phyloP scores from a whole-genome alignment of 2,888 invertebrate species.

The Allacma fusca region DNA sequence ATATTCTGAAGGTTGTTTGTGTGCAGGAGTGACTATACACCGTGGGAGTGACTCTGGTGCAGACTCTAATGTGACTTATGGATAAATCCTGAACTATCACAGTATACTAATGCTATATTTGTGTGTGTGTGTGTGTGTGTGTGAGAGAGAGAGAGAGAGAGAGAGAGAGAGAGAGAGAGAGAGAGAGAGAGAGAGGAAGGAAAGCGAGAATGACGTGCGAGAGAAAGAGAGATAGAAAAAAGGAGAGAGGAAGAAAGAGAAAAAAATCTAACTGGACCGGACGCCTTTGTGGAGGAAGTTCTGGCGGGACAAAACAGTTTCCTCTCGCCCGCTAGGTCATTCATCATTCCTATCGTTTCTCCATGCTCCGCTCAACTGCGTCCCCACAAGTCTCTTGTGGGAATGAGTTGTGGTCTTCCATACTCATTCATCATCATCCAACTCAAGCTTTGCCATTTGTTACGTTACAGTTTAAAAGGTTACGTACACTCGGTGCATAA shows the following conservation, averaged over 20 bases:
- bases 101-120: not conserved
- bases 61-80: not conserved
- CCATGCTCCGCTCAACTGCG: slow-evolving; percentile 26
- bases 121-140: too few species aligned
- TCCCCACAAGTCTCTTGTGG: slow-evolving; percentile 22
- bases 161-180: not conserved
- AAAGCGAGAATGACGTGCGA: slow-evolving; percentile 22
- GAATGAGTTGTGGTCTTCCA: slow-evolving; percentile 39
- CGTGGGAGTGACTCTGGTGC: not conserved
- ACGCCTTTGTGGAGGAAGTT: slow-evolving; percentile 35
- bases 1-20: not conserved
- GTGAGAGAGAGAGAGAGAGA: not conserved
- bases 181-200: not conserved
- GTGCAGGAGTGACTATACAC: not conserved
- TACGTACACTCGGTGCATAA: slow-evolving; percentile 17
- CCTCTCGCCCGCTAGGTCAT: slow-evolving; percentile 38
- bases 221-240: not conserved
- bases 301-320: slow-evolving; percentile 40
- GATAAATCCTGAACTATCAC: slow-evolving; percentile 3
- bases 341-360: slow-evolving; percentile 35
- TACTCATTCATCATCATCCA: slow-evolving; percentile 43
- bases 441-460: slow-evolving; percentile 35
- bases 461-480: slow-evolving; percentile 23
- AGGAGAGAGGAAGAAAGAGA: not conserved
- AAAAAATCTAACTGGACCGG: slow-evolving; percentile 32